Base-by-base conservation (phyloP, 2,888 invertebrate species). In the Cheilosia scutellata region DNA sequence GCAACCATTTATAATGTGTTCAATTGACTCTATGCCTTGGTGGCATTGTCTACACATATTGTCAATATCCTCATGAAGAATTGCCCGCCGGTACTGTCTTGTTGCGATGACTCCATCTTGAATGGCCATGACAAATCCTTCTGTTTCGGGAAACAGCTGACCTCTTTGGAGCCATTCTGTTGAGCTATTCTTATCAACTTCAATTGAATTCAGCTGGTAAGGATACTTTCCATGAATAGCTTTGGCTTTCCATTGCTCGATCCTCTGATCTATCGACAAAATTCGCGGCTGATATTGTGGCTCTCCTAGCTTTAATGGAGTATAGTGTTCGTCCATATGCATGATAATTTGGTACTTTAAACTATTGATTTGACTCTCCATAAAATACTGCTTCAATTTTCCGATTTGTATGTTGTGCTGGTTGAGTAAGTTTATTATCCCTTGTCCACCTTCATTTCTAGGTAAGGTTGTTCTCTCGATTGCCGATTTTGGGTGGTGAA, bases 101-200 rank as follows among this genome's bases (percentile, higher is more conserved):
- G 42, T 42, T 42, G 60, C 42, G n/a, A 60, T 42, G 20, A n/a
- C n/a, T 42, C 13, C 60, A 40, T 42, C 60, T 13, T 42, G 60
- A 31, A 60, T 60, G 7, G 60, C 42, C 6, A 60, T 60, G 27
- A 27, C 42, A 29, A 60, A 42, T 13, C 60, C 27, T 60, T 60
- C 60, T 13, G 60, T 42, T 60, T 60, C 60, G 5, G 60, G 42
- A 42, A 60, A 60, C 13, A 60, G 60, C 13, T 40, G 42, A 13
- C 40, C 25, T 42, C 60, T 16, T 31, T 37, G 33, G 0, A 57
- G 33, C 44, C 44, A 44, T 11, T n/a, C n/a, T n/a, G 9, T 44
- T 44, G 11, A 44, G 4, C 13, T n/a, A n/a, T 33, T 27, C 31
- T 57, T 6, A 33, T 5, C 5, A 33, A 33, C 1, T 37, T 37